A percentile compares a stretch with the other conserved stretches of the same genome.
These are phyloP conservation scores for Netelia inedita DNA, from an alignment of 2,888 invertebrate species.

Conservation along the genomic window DNA sequence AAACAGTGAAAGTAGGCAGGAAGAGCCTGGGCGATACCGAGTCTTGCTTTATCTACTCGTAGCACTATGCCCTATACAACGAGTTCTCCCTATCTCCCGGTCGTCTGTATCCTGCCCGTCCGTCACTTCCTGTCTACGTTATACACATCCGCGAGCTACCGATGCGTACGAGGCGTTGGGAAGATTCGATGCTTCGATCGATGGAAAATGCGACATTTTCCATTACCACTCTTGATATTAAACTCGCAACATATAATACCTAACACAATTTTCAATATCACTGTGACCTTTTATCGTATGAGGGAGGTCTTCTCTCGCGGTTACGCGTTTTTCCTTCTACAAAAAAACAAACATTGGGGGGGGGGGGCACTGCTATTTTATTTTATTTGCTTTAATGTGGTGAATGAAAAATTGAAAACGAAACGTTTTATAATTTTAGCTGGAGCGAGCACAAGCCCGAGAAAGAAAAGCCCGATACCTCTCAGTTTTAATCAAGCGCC, in stretches of 20 bases:
- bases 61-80: constrained; percentile 59
- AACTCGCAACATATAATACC: background rate
- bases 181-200: constrained; percentile 10
- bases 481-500: too few relatives aligned
- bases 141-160: constrained; percentile 65
- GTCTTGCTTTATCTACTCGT: constrained; percentile 76
- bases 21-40: constrained; percentile 77
- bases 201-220: background rate
- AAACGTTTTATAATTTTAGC: too few relatives aligned
- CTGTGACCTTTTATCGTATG: too few relatives aligned
- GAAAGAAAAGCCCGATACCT: too few relatives aligned
- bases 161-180: background rate
- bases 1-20: constrained; percentile 74
- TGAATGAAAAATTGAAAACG: too few relatives aligned
- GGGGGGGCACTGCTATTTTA: too few relatives aligned
- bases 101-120: constrained; percentile 80
- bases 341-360: too few relatives aligned
- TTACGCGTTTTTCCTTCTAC: too few relatives aligned
- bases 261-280: too few relatives aligned
- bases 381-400: too few relatives aligned
- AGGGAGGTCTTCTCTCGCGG: too few relatives aligned
- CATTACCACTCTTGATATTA: background rate
- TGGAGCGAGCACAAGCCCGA: too few relatives aligned
- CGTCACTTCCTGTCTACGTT: constrained; percentile 78
- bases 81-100: constrained; percentile 75